A percentile compares a stretch with the other conserved stretches of the same genome.
These are phyloP conservation scores for Cyprinodon diabolis DNA, from an alignment of 2,797 vertebrate species.

Conservation along the genomic window DNA sequence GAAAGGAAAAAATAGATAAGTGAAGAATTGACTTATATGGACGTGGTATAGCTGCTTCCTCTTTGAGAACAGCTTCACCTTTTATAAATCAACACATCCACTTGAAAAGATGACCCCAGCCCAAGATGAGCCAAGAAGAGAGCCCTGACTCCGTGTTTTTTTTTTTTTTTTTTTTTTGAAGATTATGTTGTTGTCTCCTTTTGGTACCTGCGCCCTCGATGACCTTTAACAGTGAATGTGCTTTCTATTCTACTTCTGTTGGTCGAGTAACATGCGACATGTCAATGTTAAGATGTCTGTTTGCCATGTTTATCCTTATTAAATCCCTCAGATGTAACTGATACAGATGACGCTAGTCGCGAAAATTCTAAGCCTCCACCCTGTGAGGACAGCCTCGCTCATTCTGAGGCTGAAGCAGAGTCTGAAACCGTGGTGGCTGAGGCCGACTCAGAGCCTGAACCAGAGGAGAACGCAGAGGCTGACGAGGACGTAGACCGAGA, in stretches of 20 bases:
- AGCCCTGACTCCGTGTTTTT: constrained; percentile 64
- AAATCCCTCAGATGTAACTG: constrained; percentile 99
- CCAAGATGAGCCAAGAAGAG: constrained; percentile 66
- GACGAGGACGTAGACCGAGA: constrained; percentile 61
- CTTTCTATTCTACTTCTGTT: constrained; percentile 94
- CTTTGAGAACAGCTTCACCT: constrained; percentile 28
- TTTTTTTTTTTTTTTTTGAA: constrained; percentile 74
- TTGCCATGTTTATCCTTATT: constrained; percentile 99
- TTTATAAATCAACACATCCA: constrained; percentile 35
- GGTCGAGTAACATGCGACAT: constrained; percentile 92
- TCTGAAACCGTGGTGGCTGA: constrained; percentile 55
- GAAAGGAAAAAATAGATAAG: constrained; percentile 31
- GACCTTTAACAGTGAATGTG: constrained; percentile 94
- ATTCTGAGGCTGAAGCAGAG: constrained; percentile 77
- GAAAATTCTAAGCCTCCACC: constrained; percentile 97
- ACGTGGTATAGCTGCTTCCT: constrained; percentile 21
- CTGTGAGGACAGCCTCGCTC: constrained; percentile 90
- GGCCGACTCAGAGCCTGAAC: constrained; percentile 59
- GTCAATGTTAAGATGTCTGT: constrained; percentile 95
- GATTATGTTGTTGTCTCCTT: constrained; percentile 96
- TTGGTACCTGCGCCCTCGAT: constrained; percentile 92
- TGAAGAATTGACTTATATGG: constrained; percentile 9
- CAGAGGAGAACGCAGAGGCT: constrained; percentile 42
- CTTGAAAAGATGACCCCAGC: constrained; percentile 35
- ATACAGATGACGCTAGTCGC: constrained; percentile 99